Base-by-base conservation (phyloP, 2,113 vertebrate genomes). In the Aix galericulata region DNA sequence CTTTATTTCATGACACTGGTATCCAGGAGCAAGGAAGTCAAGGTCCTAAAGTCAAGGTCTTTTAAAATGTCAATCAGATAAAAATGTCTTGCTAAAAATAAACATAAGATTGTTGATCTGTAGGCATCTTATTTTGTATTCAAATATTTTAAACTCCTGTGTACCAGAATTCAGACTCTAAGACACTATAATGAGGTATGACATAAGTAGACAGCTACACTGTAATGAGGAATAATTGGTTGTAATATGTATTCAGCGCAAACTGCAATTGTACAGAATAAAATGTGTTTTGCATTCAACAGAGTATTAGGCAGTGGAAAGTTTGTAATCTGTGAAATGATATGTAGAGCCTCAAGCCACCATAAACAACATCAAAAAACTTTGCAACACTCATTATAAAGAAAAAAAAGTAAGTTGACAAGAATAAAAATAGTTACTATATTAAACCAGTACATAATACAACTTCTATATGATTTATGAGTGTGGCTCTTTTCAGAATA, bases 151-250 rank as follows among this genome's bases (percentile, higher is more conserved):
- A 93, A 92, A 83, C 22, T 91, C 72, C 34, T 76, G 83, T 64
- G 36, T 92, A 60, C 60, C 44, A 81, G 58, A 82, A 82, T 81
- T 85, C 80, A 78, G 66, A 77, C 73, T 88, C 50, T 69, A 87
- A 92, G 60, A 52, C 38, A 56, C 53, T 55, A 34, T 95, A 96
- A 95, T 94, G 82, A 94, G 88, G 38, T 83, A 77, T 94, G 92
- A 93, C 67, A 86, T 73, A 82, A 94, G 50, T 48, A 96, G 93
- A 94, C 88, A 95, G 55, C 74, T 86, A 81, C 83, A 87, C 3
- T 82, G 59, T 96, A 93, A 95, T 94, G 86, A 93, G 91, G 40
- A 95, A 94, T 97, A 96, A 96, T 94, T 96, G 91, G 34, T 36
- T 93, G 40, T 77, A 96, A 96, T 95, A 91, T 29, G 26, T 48